phyloP scores from a whole-genome alignment of 1,140 invertebrate species.

The Caenorhabditis inopinata region DNA sequence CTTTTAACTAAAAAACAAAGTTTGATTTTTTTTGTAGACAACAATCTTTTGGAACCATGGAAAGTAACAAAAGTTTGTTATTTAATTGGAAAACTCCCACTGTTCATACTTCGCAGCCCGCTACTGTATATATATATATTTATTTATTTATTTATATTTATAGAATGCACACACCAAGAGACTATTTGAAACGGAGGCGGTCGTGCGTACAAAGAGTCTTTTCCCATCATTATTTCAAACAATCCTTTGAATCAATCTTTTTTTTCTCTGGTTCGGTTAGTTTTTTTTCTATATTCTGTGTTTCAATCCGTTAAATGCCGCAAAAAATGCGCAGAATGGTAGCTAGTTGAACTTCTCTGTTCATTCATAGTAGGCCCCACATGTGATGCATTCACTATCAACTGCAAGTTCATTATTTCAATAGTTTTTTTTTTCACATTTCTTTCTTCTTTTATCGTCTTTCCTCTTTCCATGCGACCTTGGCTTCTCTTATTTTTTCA shows the following conservation, averaged over 20 bases:
- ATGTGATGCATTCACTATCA: background rate
- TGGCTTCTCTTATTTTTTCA: background rate
- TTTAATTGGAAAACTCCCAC: no score
- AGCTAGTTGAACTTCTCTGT: conserved; percentile 21
- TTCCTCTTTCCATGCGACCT: background rate
- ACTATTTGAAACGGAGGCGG: background rate
- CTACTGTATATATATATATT: no score
- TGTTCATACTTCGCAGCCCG: no score
- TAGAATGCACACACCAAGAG: background rate
- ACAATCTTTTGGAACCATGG: no score
- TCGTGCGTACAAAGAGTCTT: background rate
- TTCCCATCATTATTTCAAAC: conserved; percentile 25
- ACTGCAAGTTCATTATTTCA: conserved; percentile 3
- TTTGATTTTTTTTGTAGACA: no score
- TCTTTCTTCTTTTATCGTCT: background rate
- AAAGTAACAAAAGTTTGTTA: no score
- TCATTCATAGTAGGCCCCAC: background rate
- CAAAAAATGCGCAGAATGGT: conserved; percentile 1
- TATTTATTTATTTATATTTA: no score
- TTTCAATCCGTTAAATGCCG: background rate
- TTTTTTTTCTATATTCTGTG: background rate
- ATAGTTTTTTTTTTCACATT: background rate
- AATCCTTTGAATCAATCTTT: background rate
- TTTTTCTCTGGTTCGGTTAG: background rate
- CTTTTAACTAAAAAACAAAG: no score